These are phyloP conservation scores for Paratilapia polleni DNA, from an alignment of 2,113 vertebrate genomes.

Conservation along the genomic window DNA sequence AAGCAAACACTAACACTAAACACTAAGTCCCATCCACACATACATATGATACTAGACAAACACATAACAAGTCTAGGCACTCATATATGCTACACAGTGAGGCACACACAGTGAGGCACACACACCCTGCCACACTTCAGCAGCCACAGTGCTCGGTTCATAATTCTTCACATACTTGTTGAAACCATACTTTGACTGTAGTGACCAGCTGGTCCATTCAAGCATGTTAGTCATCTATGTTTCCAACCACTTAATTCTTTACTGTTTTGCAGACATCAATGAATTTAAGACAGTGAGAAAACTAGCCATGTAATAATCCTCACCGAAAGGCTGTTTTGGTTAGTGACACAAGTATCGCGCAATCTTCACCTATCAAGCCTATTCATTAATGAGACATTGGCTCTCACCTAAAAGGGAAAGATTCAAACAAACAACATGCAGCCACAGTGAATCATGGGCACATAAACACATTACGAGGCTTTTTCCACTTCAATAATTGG, in stretches of 20 bases:
- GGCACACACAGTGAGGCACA: not conserved
- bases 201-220: constrained; percentile 57
- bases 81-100: not conserved
- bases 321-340: constrained; percentile 38
- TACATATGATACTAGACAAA: not conserved
- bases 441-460: constrained; percentile 44
- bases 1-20: constrained; percentile 35
- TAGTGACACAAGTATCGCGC: constrained; percentile 37
- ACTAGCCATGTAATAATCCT: constrained; percentile 32
- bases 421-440: constrained; percentile 43
- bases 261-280: constrained; percentile 58
- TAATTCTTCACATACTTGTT: constrained; percentile 65
- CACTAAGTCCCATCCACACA: not conserved
- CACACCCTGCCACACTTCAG: constrained; percentile 19
- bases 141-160: constrained; percentile 23
- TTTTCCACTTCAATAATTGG: constrained; percentile 50
- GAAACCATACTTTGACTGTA: constrained; percentile 42
- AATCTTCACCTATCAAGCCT: constrained; percentile 21
- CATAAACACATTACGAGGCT: constrained; percentile 38
- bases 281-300: constrained; percentile 49
- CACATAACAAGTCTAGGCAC: not conserved
- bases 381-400: constrained; percentile 50
- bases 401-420: constrained; percentile 35
- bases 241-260: constrained; percentile 58
- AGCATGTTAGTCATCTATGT: constrained; percentile 63